Conservation (phyloP, 2,797 vertebrate genomes). For the Gastrophryne carolinensis region DNA sequence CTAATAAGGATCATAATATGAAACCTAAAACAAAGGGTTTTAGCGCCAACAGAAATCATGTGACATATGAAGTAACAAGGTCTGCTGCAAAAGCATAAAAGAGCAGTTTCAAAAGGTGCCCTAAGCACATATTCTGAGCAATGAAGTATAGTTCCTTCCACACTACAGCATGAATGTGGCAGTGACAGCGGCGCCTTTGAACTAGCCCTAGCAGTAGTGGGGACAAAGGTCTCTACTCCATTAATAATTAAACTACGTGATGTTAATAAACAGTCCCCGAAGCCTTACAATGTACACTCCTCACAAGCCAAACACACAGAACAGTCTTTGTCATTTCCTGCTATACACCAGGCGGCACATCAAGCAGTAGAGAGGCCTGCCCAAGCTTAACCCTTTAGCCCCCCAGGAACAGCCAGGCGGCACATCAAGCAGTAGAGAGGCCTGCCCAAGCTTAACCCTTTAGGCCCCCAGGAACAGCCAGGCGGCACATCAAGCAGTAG, state of each 20-base stretch:
- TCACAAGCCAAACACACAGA: conserved; percentile 32
- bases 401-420: not conserved
- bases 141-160: not conserved
- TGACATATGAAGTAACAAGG: too few species aligned
- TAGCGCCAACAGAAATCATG: too few species aligned
- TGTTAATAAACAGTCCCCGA: conserved; percentile 33
- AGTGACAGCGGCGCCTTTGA: not conserved
- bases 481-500: conserved; percentile 23
- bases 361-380: conserved; percentile 5
- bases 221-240: conserved; percentile 10
- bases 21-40: too few species aligned
- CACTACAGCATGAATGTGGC: not conserved
- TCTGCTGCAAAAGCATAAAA: not conserved
- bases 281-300: conserved; percentile 1
- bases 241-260: conserved; percentile 45
- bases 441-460: conserved; percentile 24
- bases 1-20: too few species aligned
- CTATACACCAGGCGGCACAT: conserved; percentile 11
- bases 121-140: not conserved
- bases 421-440: conserved; percentile 17
- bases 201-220: not conserved
- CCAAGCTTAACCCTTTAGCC: conserved; percentile 23
- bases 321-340: conserved; percentile 43
- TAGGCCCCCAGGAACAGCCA: not conserved
- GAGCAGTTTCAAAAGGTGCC: not conserved